Conservation (phyloP, 2,113 vertebrate species). For the Hassar affinis region DNA sequence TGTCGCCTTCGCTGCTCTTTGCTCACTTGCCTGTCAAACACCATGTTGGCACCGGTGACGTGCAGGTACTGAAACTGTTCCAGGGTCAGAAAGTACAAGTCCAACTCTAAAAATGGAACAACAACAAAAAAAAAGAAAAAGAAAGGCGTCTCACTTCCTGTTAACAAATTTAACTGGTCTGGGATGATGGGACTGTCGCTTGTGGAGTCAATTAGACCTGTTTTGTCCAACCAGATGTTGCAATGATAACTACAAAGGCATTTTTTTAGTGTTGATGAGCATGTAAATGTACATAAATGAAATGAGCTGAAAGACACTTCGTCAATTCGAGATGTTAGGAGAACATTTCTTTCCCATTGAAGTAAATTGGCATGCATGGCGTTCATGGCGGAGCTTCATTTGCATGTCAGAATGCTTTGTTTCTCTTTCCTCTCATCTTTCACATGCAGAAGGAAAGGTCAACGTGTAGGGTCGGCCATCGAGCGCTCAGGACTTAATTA, state of each 20-base stretch:
- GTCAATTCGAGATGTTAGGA: neutral
- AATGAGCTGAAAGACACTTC: neutral
- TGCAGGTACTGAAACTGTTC: slow-evolving; percentile 14
- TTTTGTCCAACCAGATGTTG: slow-evolving; percentile 1
- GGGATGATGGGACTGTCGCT: neutral
- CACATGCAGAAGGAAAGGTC: neutral
- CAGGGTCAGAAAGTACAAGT: slow-evolving; percentile 40
- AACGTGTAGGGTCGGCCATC: neutral
- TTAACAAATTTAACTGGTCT: neutral
- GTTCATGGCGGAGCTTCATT: neutral
- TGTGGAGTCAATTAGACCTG: neutral
- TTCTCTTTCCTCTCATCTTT: neutral
- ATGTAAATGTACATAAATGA: neutral
- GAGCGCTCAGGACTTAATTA: slow-evolving; percentile 3
- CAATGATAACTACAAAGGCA: neutral
- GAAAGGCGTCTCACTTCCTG: neutral
- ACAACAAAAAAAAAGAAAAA: neutral
- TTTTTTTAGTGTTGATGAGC: slow-evolving; percentile 8
- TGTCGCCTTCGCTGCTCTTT: slow-evolving; percentile 4
- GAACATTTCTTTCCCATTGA: neutral
- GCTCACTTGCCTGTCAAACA: slow-evolving; percentile 6
- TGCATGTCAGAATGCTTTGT: neutral
- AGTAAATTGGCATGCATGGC: slow-evolving; percentile 19
- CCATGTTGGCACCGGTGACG: slow-evolving; percentile 14
- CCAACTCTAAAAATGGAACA: neutral